Conservation (phyloP, 2,888 invertebrate genomes). For the Lacanobia wlatinum region DNA sequence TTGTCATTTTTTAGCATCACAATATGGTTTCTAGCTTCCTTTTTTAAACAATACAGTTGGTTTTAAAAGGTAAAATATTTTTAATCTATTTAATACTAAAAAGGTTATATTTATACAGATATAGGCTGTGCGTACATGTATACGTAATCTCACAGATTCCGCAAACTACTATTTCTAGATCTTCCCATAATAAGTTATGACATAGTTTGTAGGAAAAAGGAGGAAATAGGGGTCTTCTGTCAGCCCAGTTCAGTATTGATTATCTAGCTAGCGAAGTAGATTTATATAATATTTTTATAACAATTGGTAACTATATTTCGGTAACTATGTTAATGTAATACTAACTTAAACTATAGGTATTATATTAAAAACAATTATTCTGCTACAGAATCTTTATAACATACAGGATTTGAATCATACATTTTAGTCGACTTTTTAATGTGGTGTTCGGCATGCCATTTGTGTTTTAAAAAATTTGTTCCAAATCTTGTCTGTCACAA, state of each 20-base stretch:
- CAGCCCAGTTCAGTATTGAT: slow-evolving; percentile 49
- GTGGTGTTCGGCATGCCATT: slow-evolving; percentile 46
- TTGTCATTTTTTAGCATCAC: slow-evolving; percentile 65
- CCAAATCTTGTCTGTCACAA: slow-evolving; percentile 40
- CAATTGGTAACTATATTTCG: slow-evolving; percentile 68
- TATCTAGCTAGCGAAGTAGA: slow-evolving; percentile 52
- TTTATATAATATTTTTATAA: slow-evolving; percentile 55
- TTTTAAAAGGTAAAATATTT: slow-evolving; percentile 18
- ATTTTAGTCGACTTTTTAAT: slow-evolving; percentile 41
- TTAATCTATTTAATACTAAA: slow-evolving; percentile 45
- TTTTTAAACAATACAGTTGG: slow-evolving; percentile 38
- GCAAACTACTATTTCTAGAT: slow-evolving; percentile 37
- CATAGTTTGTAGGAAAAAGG: slow-evolving; percentile 51
- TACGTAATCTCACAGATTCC: slow-evolving; percentile 26
- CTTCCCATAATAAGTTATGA: slow-evolving; percentile 54
- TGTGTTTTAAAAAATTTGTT: slow-evolving; percentile 12
- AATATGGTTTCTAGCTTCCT: slow-evolving; percentile 61
- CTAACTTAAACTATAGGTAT: slow-evolving; percentile 56
- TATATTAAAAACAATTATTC: slow-evolving; percentile 63
- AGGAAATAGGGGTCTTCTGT: slow-evolving; percentile 40
- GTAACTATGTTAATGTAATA: slow-evolving; percentile 58
- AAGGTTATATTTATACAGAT: slow-evolving; percentile 29
- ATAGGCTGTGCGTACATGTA: slow-evolving; percentile 16
- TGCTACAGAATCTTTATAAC: slow-evolving; percentile 27
- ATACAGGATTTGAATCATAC: slow-evolving; percentile 32